A percentile compares a stretch with the other conserved stretches of the same genome.
These are phyloP conservation scores for Mellivora capensis DNA, from an alignment of 2,113 vertebrate species.

Conservation along the genomic window DNA sequence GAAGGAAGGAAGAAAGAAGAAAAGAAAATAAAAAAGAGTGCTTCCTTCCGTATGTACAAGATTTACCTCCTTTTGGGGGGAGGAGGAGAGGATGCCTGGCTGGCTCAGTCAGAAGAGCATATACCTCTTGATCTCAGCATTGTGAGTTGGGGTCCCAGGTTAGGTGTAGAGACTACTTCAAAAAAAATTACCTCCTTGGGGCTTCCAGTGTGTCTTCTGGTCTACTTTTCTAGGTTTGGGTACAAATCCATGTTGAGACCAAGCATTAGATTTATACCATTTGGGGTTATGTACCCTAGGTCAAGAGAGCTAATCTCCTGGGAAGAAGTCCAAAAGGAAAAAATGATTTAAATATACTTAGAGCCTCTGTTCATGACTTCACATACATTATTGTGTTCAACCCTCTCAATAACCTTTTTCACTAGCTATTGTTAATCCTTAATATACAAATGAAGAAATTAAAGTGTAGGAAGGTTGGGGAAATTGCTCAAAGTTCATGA, in stretches of 20 bases:
- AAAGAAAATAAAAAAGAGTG: not conserved
- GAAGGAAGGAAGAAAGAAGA: too few species aligned
- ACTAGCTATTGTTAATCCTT: conserved; percentile 2
- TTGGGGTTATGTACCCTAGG: not conserved
- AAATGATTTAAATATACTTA: not conserved
- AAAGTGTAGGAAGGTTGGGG: not conserved
- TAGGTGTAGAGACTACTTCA: not conserved
- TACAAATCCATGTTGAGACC: not conserved
- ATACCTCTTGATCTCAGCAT: not conserved
- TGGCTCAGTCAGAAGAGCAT: not conserved
- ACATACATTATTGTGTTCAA: not conserved
- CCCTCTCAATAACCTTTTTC: not conserved
- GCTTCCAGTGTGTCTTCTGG: not conserved
- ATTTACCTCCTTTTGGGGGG: not conserved
- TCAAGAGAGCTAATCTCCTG: not conserved
- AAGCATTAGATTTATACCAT: not conserved
- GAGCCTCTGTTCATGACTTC: not conserved
- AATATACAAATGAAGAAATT: not conserved
- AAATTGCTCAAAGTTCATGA: not conserved
- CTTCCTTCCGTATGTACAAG: not conserved
- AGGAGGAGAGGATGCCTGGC: not conserved
- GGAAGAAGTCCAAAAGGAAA: not conserved
- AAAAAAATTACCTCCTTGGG: not conserved
- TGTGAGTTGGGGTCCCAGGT: not conserved
- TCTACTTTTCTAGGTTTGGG: not conserved